Evolutionary conservation across 2,797 vertebrate genomes (phyloP).

Genomic region (Potorous gilbertii): DNA sequence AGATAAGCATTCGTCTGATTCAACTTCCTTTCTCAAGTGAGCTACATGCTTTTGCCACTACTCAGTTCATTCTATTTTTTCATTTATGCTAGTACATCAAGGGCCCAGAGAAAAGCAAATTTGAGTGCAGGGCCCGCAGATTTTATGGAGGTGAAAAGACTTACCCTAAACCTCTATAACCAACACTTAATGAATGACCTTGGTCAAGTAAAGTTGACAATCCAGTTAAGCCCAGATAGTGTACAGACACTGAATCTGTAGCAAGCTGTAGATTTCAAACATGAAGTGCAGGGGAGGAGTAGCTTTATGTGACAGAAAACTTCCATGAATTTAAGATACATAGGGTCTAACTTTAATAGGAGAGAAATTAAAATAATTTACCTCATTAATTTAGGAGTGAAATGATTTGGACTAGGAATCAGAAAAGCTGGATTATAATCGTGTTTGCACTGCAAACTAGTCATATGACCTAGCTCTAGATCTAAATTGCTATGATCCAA

Average conservation of each 20-base stretch:
- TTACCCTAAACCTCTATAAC: not conserved
- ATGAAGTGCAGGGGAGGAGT: no score
- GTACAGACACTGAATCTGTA: not conserved
- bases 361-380: not conserved
- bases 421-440: not conserved
- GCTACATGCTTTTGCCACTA: no score
- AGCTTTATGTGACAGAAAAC: not conserved
- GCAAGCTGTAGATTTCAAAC: not conserved
- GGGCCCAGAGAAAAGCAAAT: not conserved
- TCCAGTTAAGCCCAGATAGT: not conserved
- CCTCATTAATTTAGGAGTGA: not conserved
- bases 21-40: not conserved
- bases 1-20: not conserved
- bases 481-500: not conserved
- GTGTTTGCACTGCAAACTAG: not conserved
- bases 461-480: not conserved
- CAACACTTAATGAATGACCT: not conserved
- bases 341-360: not conserved
- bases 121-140: not conserved
- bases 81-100: not conserved
- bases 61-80: no score
- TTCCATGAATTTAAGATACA: not conserved
- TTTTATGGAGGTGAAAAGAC: not conserved
- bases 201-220: not conserved
- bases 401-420: not conserved